Percentiles rank a stretch among this genome's conserved stretches.
These are phyloP conservation scores for Amphimallon solstitiale DNA, from an alignment of 2,888 invertebrate species.

Conservation along the genomic window DNA sequence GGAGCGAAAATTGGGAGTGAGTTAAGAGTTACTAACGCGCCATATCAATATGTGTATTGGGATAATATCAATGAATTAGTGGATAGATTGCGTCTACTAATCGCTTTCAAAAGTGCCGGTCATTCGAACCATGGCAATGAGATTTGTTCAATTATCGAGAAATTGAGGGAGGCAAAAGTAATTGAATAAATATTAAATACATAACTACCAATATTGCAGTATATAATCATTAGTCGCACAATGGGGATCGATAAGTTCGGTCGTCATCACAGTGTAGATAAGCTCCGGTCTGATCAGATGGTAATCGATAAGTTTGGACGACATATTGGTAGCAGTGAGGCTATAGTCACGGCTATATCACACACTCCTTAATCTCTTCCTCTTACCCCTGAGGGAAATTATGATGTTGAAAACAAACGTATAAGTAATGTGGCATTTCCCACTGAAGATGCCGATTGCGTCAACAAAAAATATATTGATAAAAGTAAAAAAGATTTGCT, in stretches of 20 bases:
- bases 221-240: too few relatives aligned
- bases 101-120: slow-evolving; percentile 29
- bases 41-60: too few relatives aligned
- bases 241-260: too few relatives aligned
- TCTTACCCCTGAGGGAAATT: slow-evolving; percentile 4
- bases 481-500: not conserved
- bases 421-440: not conserved
- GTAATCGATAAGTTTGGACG: not conserved
- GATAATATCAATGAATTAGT: slow-evolving; percentile 35
- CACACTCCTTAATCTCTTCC: not conserved
- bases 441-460: too few relatives aligned
- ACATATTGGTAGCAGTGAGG: not conserved
- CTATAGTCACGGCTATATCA: not conserved
- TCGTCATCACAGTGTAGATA: too few relatives aligned
- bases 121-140: slow-evolving; percentile 33
- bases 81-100: slow-evolving; percentile 22
- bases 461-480: too few relatives aligned
- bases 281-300: too few relatives aligned
- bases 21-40: not conserved
- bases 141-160: slow-evolving; percentile 31
- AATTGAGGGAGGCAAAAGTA: slow-evolving; percentile 1
- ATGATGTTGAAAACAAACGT: too few relatives aligned
- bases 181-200: too few relatives aligned
- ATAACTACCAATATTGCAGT: too few relatives aligned
- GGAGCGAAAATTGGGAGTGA: not conserved